Conservation (phyloP, 2,797 vertebrate genomes). For the Mus caroli region DNA sequence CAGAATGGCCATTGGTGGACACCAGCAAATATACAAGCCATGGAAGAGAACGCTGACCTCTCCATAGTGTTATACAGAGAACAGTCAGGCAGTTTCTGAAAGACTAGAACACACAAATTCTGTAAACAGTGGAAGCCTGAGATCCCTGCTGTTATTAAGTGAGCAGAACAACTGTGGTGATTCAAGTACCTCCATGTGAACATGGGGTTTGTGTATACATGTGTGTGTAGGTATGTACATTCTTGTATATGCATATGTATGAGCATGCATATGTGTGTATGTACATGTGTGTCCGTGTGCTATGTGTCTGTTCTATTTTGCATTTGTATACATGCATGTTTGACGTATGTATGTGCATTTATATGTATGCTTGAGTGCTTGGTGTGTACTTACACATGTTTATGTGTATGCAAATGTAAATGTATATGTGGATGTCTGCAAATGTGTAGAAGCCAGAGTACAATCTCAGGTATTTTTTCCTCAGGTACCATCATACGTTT, state of each 20-base stretch:
- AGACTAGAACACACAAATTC: not conserved
- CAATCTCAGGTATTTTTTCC: not conserved
- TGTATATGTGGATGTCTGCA: too few relatives aligned
- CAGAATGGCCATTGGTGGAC: not conserved
- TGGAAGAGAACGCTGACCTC: accelerated
- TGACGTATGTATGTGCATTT: too few relatives aligned
- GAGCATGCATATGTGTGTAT: not conserved
- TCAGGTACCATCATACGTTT: not conserved
- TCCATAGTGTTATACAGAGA: not conserved
- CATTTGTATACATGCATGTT: not conserved
- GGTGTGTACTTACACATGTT: not conserved
- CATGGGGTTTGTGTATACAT: not conserved
- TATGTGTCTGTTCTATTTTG: not conserved
- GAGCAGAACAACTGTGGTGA: not conserved
- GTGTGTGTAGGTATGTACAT: not conserved
- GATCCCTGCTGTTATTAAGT: not conserved
- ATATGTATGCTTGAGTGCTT: too few relatives aligned
- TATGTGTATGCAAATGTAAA: not conserved
- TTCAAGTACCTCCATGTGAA: not conserved
- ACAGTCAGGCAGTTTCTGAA: not conserved
- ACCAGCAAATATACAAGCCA: accelerated
- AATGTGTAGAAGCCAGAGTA: not conserved
- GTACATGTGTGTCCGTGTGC: not conserved
- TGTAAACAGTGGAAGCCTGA: not conserved
- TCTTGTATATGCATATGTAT: not conserved